These are phyloP conservation scores for Saturnia japonica DNA, from an alignment of 2,888 invertebrate species.

Conservation along the genomic window DNA sequence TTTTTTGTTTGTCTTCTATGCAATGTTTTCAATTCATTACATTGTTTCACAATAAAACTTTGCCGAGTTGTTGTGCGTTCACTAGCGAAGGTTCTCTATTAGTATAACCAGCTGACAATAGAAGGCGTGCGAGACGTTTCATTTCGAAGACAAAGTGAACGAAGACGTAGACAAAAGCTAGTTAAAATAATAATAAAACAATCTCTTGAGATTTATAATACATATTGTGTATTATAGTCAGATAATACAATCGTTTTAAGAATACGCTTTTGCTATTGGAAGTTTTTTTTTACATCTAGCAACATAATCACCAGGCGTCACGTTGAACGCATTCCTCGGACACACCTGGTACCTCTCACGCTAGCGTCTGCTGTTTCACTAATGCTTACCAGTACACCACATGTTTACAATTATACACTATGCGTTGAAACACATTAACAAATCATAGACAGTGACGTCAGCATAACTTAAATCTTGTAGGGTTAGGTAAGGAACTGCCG, in stretches of 20 bases:
- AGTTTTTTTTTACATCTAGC: background rate
- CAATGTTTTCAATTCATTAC: no score
- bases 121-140: no score
- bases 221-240: no score
- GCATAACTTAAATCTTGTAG: background rate
- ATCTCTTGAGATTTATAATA: no score
- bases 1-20: no score
- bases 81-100: no score
- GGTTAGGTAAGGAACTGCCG: background rate
- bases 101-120: no score
- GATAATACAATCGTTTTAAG: background rate
- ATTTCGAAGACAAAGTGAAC: no score
- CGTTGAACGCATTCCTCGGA: conserved; percentile 3
- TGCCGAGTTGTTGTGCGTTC: no score
- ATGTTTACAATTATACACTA: conserved; percentile 2
- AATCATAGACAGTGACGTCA: conserved; percentile 7
- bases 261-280: background rate
- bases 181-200: no score
- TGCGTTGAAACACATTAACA: background rate
- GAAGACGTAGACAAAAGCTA: no score
- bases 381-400: conserved; percentile 7
- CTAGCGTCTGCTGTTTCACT: conserved; percentile 2
- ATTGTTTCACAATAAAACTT: no score
- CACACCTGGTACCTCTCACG: conserved; percentile 14
- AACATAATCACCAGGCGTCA: conserved; percentile 1